A percentile compares a stretch with the other conserved stretches of the same genome.
These are phyloP conservation scores for Nycticebus coucang DNA, from an alignment of 2,113 vertebrate species.

Conservation along the genomic window DNA sequence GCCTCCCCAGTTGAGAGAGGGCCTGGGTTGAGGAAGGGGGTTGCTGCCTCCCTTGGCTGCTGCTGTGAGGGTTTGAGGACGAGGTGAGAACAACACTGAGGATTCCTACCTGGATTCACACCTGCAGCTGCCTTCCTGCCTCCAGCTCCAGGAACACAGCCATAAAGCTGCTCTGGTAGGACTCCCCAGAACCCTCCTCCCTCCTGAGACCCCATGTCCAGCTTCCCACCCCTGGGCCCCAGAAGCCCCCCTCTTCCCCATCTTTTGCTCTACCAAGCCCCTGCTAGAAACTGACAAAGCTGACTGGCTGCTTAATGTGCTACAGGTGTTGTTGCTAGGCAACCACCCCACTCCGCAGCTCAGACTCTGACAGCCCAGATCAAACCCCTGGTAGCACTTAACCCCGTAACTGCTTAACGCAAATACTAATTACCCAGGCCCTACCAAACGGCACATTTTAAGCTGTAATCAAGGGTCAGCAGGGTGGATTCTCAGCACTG, in stretches of 20 bases:
- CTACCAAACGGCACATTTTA: conserved; percentile 45
- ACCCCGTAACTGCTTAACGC: conserved; percentile 75
- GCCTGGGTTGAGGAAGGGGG: background rate
- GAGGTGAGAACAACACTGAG: background rate
- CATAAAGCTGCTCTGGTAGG: background rate
- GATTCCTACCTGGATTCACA: too few species aligned
- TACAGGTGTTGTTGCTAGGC: conserved; percentile 82
- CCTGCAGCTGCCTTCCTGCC: background rate
- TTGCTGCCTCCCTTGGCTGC: background rate
- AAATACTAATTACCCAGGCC: conserved; percentile 70
- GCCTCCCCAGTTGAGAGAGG: background rate
- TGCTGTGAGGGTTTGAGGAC: background rate
- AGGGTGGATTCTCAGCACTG: background rate
- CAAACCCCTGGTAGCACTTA: conserved; percentile 75
- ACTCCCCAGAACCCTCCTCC: background rate
- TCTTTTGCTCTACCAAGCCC: conserved; percentile 46
- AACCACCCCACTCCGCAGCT: conserved; percentile 74
- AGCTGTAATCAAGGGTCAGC: background rate
- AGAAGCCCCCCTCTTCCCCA: background rate
- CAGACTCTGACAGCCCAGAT: conserved; percentile 72
- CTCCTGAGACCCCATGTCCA: background rate
- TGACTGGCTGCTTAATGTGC: conserved; percentile 76
- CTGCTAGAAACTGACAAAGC: conserved; percentile 71
- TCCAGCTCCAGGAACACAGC: background rate
- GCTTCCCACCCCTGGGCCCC: conserved; percentile 18